phyloP scores from a whole-genome alignment of 2,888 invertebrate genomes.

The Sinohyriopsis cumingii region DNA sequence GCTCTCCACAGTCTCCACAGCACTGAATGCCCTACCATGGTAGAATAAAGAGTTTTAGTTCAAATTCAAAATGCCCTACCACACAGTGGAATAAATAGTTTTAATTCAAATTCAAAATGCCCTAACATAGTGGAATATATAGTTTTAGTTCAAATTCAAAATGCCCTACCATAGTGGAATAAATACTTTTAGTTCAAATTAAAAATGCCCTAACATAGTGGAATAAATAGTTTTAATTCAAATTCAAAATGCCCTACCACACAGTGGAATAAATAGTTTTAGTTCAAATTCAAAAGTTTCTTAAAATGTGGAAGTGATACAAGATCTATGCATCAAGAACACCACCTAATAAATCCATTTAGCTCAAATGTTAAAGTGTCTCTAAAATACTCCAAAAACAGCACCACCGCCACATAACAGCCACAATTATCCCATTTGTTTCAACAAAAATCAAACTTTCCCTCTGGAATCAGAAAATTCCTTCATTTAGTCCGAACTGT shows the following conservation, averaged over 20 bases:
- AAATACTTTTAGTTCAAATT: background rate
- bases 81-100: constrained; percentile 9
- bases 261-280: constrained; percentile 11
- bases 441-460: too few species aligned
- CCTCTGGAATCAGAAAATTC: too few species aligned
- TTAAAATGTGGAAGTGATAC: background rate
- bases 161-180: constrained; percentile 76
- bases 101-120: constrained; percentile 75
- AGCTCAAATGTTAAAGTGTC: too few species aligned
- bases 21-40: constrained; percentile 81
- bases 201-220: constrained; percentile 80
- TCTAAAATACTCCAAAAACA: too few species aligned
- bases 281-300: background rate
- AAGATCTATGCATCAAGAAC: too few species aligned
- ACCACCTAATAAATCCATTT: too few species aligned
- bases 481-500: too few species aligned
- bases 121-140: constrained; percentile 66
- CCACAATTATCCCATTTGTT: too few species aligned
- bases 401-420: too few species aligned
- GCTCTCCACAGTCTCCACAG: constrained; percentile 83
- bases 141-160: constrained; percentile 58
- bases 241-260: constrained; percentile 78
- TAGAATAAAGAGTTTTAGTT: constrained; percentile 9
- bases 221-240: constrained; percentile 5
- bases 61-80: constrained; percentile 78